Evolutionary conservation across 2,113 vertebrate genomes (phyloP), one percentile per base, ranked within the genome.

Genomic region (Lophochroa leadbeateri): DNA sequence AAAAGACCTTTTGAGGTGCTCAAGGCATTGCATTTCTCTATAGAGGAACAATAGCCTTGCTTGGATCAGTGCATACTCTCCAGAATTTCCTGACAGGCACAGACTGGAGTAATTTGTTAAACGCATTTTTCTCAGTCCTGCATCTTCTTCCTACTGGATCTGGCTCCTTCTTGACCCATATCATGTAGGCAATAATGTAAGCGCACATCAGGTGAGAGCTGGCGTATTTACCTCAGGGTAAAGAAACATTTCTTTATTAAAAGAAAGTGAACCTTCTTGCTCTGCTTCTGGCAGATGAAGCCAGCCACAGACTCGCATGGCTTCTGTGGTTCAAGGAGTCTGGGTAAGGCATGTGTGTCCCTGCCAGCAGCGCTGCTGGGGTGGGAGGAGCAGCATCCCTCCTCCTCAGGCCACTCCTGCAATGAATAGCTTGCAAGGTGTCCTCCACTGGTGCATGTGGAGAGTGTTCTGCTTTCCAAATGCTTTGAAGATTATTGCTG

Each of bases 131-230:
- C 35, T 89, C 27, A 43, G 13, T 65, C 18, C 19, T 65, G 12
- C 52, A 11, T 53, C 39, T 82, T 2, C 29, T 37, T 57, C 41
- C 7, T 43, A 27, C 46, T 78, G 61, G 28, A 55, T 90, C 31
- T 75, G 17, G 10, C 65, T 91, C 55, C 31, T 44, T 94, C 64
- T 92, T 83, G 27, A 86, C 16, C 3, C 24, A 13, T 13, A 4
- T 58, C 13, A 52, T 33, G 17, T 39, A n/a, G n/a, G 25, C 28
- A 53, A 0, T 81, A 63, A 50, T 17, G 28, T 55, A 55, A 47
- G 27, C 6, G 33, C 9, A 10, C 6, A 7, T 24, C 0, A 15
- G 21, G 10, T 53, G 33, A 75, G 18, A 1, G 2, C 19, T 64
- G 52, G 50, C 1, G 0, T 28, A 4, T 55, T 78, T 88, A 72